A percentile compares a stretch with the other conserved stretches of the same genome.
Evolutionary conservation across 2,888 invertebrate genomes (phyloP).

Genomic region (Drosophila pegasa): DNA sequence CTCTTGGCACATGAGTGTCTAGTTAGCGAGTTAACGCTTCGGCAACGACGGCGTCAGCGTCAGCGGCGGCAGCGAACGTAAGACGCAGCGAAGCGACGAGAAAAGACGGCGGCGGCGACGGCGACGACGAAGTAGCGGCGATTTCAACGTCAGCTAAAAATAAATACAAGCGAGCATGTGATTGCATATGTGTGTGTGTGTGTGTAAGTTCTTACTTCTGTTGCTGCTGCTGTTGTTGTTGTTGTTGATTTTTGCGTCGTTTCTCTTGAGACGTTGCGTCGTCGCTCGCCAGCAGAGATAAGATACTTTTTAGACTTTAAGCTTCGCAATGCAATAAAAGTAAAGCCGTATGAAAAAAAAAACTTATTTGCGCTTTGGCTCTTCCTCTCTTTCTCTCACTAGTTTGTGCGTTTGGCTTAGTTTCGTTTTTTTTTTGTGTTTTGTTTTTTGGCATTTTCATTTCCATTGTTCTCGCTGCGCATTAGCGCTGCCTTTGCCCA

Average conservation of each 20-base stretch:
- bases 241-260: constrained; percentile 18
- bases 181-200: constrained; percentile 10
- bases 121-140: constrained; percentile 17
- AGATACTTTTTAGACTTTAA: constrained; percentile 70
- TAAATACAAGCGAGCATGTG: constrained; percentile 26
- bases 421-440: constrained; percentile 41
- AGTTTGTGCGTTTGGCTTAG: constrained; percentile 36
- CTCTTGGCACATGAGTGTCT: constrained; percentile 47
- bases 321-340: constrained; percentile 68
- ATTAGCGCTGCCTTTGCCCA: constrained; percentile 51
- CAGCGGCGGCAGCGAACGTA: neutral
- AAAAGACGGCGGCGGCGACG: constrained; percentile 1
- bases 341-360: constrained; percentile 56
- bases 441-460: constrained; percentile 65
- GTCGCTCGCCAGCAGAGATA: constrained; percentile 43
- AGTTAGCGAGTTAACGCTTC: constrained; percentile 53
- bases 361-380: constrained; percentile 60
- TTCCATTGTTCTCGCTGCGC: constrained; percentile 62
- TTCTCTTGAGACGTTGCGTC: constrained; percentile 52
- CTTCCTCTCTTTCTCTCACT: neutral
- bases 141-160: constrained; percentile 47
- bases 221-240: constrained; percentile 3
- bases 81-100: constrained; percentile 4
- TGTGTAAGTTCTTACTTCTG: constrained; percentile 17
- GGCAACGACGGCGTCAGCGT: neutral